Evolutionary conservation across 2,797 vertebrate species (phyloP), one percentile per base, ranked within the genome.

Genomic region (Acanthiza pusilla): DNA sequence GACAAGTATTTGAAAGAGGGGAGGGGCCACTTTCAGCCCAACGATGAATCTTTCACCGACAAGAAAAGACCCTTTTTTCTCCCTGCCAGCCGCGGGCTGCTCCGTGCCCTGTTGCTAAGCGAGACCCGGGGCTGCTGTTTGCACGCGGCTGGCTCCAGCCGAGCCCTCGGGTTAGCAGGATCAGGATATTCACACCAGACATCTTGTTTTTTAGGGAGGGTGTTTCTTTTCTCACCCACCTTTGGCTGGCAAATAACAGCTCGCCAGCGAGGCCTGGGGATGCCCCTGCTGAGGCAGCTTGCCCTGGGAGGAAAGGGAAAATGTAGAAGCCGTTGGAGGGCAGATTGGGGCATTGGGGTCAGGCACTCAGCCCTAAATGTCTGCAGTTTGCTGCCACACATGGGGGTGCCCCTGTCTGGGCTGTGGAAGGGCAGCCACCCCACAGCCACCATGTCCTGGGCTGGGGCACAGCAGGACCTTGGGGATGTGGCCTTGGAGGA

Each of bases 31-130:
- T 98, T 98, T 98, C 98, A 98, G 98, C 97, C 97, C 97, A 97
- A 97, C 97, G 98, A 99, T 98, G 98, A 98, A 98, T 98, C 98
- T 98, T 98, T 98, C 98, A 97, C 86, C 74, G 96, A 98, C 98
- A 98, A 98, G 98, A 98, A 98, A 96, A 98, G 98, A 96, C 63
- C 97, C 97, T 97, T 98, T 98, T 98, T 97, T 95, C 91, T 96
- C 83, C 85, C 91, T 68, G 97, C 97, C 95, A 96, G 96, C 97
- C 97, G 71, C 96, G 96, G 97, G 95, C 97, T 96, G 96, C 91
- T 96, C 86, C 47, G 1, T 97, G 96, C 95, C 97, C 97, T 97
- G 98, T 98, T 99, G 98, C 98, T 98, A 98, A 97, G 98, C 66
- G 95, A 98, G 97, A 96, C 97, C 96, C 94, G 97, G 97, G 98